A percentile compares a stretch with the other conserved stretches of the same genome.
phyloP scores from a whole-genome alignment of 2,888 invertebrate species.

The Ormyrus labotus region DNA sequence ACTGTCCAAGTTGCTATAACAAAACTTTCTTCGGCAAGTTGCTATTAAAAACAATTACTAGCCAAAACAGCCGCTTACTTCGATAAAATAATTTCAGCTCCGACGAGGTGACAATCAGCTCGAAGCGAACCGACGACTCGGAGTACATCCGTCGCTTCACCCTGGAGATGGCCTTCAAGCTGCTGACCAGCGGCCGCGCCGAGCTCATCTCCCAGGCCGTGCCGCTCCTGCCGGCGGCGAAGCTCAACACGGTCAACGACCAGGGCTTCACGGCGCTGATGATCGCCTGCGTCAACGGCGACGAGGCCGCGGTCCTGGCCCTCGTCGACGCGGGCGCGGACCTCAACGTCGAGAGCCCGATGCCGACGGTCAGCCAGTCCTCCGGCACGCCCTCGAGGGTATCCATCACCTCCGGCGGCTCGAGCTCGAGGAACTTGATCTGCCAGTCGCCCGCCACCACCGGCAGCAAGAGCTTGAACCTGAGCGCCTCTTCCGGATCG shows the following conservation, averaged over 20 bases:
- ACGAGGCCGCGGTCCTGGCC: conserved; percentile 84
- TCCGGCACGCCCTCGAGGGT: conserved; percentile 62
- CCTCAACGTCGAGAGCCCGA: conserved; percentile 88
- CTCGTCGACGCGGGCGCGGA: conserved; percentile 89
- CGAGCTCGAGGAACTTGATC: conserved; percentile 59
- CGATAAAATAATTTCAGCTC: conserved; percentile 70
- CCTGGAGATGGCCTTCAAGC: conserved; percentile 86
- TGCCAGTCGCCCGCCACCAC: conserved; percentile 66
- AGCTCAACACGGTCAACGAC: conserved; percentile 86
- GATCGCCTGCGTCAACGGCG: conserved; percentile 88
- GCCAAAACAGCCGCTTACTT: too few species aligned
- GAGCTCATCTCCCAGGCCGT: conserved; percentile 88
- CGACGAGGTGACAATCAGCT: conserved; percentile 78
- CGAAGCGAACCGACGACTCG: conserved; percentile 75
- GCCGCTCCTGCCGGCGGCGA: conserved; percentile 84
- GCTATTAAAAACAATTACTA: too few species aligned
- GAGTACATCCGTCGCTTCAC: conserved; percentile 82
- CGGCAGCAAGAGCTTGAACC: conserved; percentile 76
- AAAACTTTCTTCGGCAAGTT: too few species aligned
- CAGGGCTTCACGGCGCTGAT: conserved; percentile 89
- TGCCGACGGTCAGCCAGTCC: conserved; percentile 68
- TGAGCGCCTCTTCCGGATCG: conserved; percentile 48
- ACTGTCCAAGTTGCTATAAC: too few species aligned
- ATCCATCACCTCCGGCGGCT: conserved; percentile 51
- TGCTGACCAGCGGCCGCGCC: conserved; percentile 87